These are phyloP conservation scores for Copidosoma aretas DNA, from an alignment of 2,888 invertebrate genomes.

Conservation along the genomic window DNA sequence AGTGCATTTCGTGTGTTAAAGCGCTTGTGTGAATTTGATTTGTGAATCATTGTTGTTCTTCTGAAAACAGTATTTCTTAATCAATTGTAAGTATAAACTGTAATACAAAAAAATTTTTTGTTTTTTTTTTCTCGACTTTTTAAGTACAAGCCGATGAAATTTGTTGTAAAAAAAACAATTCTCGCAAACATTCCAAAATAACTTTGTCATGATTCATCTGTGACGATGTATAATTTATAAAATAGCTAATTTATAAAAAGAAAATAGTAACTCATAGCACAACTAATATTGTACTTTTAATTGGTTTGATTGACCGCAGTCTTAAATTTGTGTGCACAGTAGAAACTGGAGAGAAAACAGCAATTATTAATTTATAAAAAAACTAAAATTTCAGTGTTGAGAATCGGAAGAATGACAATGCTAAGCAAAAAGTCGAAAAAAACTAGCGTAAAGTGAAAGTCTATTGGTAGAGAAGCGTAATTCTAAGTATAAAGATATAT, in stretches of 20 bases:
- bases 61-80: constrained; percentile 4
- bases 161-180: too few relatives aligned
- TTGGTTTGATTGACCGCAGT: too few relatives aligned
- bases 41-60: constrained; percentile 23
- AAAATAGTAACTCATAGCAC: too few relatives aligned
- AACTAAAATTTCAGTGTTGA: background rate
- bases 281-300: too few relatives aligned
- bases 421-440: constrained; percentile 4
- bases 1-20: constrained; percentile 15
- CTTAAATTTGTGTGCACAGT: too few relatives aligned
- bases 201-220: too few relatives aligned
- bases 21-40: constrained; percentile 14
- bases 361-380: background rate
- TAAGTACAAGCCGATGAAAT: too few relatives aligned
- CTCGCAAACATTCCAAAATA: too few relatives aligned
- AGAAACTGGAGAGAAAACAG: background rate
- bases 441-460: constrained; percentile 19
- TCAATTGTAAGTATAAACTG: constrained; percentile 12
- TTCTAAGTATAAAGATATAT: constrained; percentile 33
- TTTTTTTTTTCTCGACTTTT: too few relatives aligned
- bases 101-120: too few relatives aligned
- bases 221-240: too few relatives aligned
- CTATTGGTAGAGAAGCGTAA: constrained; percentile 26
- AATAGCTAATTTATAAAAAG: too few relatives aligned
- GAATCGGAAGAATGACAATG: constrained; percentile 2